Conservation (phyloP, 2,888 invertebrate species). For the Empis stercorea region DNA sequence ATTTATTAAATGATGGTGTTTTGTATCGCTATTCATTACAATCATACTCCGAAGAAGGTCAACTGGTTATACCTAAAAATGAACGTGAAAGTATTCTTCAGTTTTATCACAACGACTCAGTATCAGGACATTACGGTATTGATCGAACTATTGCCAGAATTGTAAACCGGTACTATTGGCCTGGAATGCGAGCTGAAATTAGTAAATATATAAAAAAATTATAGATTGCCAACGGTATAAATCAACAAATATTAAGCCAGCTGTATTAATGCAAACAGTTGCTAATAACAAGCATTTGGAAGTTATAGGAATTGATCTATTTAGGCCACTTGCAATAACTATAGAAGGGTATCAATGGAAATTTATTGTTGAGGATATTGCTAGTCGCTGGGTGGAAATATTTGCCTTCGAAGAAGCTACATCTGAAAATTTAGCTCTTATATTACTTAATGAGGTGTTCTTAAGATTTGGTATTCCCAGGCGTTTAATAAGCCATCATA, state of each 20-base stretch:
- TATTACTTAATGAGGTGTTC: too few relatives aligned
- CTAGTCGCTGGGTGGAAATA: too few relatives aligned
- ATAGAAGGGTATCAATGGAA: constrained; percentile 18
- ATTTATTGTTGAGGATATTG: constrained; percentile 19
- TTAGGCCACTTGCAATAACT: constrained; percentile 11
- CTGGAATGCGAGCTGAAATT: constrained; percentile 11
- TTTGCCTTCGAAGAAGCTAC: too few relatives aligned
- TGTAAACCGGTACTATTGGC: constrained; percentile 11
- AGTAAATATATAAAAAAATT: constrained; percentile 6
- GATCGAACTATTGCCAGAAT: constrained; percentile 11
- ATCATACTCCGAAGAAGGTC: constrained; percentile 2
- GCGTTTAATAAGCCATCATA: too few relatives aligned
- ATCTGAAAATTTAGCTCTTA: too few relatives aligned
- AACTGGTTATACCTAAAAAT: constrained; percentile 4
- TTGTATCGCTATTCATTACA: constrained; percentile 3
- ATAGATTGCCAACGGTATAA: constrained; percentile 12
- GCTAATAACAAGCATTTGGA: constrained; percentile 13
- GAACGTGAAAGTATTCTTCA: not conserved
- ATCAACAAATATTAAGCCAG: constrained; percentile 13
- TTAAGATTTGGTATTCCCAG: too few relatives aligned
- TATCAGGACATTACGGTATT: constrained; percentile 12
- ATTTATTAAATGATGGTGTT: constrained; percentile 9
- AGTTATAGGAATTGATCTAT: constrained; percentile 13
- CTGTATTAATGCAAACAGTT: constrained; percentile 12
- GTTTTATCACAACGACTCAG: constrained; percentile 11